Evolutionary conservation across 2,113 vertebrate genomes (phyloP).

Genomic region (Heterotis niloticus): DNA sequence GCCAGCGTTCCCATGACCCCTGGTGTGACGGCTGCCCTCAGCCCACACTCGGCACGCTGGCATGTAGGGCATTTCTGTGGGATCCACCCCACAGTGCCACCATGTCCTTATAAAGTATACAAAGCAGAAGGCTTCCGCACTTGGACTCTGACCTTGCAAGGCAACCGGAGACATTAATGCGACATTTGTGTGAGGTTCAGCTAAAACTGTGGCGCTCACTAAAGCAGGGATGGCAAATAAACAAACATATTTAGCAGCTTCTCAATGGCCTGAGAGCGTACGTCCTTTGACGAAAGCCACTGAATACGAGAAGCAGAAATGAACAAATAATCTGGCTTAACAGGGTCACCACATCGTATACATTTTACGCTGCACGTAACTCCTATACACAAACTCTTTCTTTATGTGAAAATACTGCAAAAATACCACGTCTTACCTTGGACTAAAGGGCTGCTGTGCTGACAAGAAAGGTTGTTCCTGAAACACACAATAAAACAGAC

Average conservation of each 20-base stretch:
- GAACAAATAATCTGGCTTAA: too few relatives aligned
- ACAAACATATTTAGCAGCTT: background rate
- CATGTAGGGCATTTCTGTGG: constrained; percentile 55
- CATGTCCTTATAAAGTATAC: constrained; percentile 68
- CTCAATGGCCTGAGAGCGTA: background rate
- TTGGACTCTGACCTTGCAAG: background rate
- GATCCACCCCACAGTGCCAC: constrained; percentile 49
- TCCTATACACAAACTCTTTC: too few relatives aligned
- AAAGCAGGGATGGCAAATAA: background rate
- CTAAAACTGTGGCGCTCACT: background rate
- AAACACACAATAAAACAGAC: too few relatives aligned
- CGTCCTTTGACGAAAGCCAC: too few relatives aligned
- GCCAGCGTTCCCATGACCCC: constrained; percentile 77
- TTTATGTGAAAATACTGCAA: too few relatives aligned
- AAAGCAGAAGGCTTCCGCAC: background rate
- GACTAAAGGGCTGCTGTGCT: too few relatives aligned
- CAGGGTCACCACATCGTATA: too few relatives aligned
- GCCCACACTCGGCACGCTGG: constrained; percentile 57
- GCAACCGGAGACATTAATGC: background rate
- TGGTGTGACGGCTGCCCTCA: constrained; percentile 49
- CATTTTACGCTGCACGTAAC: too few relatives aligned
- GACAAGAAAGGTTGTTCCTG: too few relatives aligned
- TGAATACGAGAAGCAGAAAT: too few relatives aligned
- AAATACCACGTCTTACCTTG: too few relatives aligned
- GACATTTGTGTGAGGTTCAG: background rate